A percentile compares a stretch with the other conserved stretches of the same genome.
phyloP scores from a whole-genome alignment of 1,140 invertebrate species.

The Cydia splendana region DNA sequence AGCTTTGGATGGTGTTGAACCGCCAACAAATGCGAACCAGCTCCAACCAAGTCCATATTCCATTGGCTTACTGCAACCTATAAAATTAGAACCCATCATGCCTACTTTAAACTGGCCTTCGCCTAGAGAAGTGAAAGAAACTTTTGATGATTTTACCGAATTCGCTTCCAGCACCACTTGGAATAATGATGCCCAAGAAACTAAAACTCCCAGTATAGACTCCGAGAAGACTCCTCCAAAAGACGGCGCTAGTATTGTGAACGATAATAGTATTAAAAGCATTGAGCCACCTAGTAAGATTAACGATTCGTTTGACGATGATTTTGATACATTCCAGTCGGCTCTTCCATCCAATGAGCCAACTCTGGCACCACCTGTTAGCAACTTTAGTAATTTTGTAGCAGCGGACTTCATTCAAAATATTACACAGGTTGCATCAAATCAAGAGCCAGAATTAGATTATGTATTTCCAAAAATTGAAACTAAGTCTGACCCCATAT shows the following conservation, averaged over 20 bases:
- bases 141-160: slow-evolving; percentile 73
- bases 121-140: slow-evolving; percentile 74
- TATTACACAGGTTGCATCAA: slow-evolving; percentile 12
- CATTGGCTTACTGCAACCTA: slow-evolving; percentile 70
- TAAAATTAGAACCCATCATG: slow-evolving; percentile 67
- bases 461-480: slow-evolving; percentile 39
- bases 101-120: slow-evolving; percentile 77
- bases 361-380: neutral
- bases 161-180: slow-evolving; percentile 57
- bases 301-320: slow-evolving; percentile 59
- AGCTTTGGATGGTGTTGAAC: slow-evolving; percentile 12
- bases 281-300: slow-evolving; percentile 30
- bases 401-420: neutral
- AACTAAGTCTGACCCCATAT: slow-evolving; percentile 51
- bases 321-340: slow-evolving; percentile 76
- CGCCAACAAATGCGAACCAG: slow-evolving; percentile 32
- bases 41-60: slow-evolving; percentile 44
- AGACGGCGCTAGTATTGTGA: neutral
- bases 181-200: slow-evolving; percentile 41
- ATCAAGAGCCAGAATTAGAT: slow-evolving; percentile 40
- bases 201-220: neutral
- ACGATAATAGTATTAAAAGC: slow-evolving; percentile 17
- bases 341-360: slow-evolving; percentile 46
- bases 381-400: slow-evolving; percentile 28
- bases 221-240: neutral